Evolutionary conservation across 2,113 vertebrate genomes (phyloP).

Genomic region (Cercopithecus mona): DNA sequence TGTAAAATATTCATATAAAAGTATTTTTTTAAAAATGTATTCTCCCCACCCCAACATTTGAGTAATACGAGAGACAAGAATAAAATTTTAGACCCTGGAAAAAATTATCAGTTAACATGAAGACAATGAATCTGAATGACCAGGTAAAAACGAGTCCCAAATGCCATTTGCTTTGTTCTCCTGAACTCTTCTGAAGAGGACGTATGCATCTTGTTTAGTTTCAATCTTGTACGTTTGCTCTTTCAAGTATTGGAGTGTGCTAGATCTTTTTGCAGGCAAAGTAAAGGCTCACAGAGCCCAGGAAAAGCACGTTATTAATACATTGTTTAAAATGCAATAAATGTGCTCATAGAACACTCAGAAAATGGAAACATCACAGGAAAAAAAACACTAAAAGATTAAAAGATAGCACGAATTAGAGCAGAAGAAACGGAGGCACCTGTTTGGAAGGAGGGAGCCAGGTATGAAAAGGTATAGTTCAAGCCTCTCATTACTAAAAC

Average conservation of each 20-base stretch:
- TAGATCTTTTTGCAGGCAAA: neutral
- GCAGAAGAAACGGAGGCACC: neutral
- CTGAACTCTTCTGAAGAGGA: neutral
- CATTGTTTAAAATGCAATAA: neutral
- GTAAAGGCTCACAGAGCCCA: neutral
- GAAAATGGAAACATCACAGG: neutral
- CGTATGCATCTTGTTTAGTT: neutral
- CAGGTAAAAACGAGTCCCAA: neutral
- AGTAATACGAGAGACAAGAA: neutral
- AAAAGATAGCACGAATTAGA: neutral
- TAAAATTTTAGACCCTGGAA: neutral
- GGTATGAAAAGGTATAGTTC: neutral
- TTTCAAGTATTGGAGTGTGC: neutral
- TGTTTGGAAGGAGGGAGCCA: neutral
- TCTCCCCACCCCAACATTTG: neutral
- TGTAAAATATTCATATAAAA: neutral
- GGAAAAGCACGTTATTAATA: neutral
- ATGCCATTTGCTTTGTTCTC: neutral
- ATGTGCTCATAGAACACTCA: neutral
- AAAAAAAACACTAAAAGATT: neutral
- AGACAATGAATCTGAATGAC: neutral
- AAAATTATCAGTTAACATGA: neutral
- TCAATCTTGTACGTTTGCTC: neutral
- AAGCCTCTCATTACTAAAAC: neutral
- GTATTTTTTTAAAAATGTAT: neutral